Evolutionary conservation across 2,888 invertebrate genomes (phyloP).

Genomic region (Dasypolia templi): DNA sequence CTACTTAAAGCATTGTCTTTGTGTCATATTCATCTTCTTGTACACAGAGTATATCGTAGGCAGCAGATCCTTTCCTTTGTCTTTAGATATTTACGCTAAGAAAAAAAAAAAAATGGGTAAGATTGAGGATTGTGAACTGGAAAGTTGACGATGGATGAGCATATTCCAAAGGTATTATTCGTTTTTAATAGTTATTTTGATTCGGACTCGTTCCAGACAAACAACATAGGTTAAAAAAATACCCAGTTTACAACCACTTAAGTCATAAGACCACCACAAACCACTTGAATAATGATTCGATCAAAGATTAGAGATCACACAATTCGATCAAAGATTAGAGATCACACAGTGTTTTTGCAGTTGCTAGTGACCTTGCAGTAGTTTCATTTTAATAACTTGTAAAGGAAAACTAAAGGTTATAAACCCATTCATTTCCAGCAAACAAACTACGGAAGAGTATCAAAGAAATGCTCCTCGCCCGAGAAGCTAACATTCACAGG

Average conservation of each 20-base stretch:
- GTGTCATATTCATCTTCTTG: constrained; percentile 58
- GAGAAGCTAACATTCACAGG: constrained; percentile 79
- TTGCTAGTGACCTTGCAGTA: not conserved
- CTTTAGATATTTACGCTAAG: constrained; percentile 25
- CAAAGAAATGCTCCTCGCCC: constrained; percentile 70
- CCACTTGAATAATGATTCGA: too few species aligned
- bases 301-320: too few species aligned
- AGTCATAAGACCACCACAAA: too few species aligned
- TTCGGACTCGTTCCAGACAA: too few species aligned
- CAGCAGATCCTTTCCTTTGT: constrained; percentile 15
- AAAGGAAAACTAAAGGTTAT: not conserved
- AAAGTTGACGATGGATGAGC: constrained; percentile 78
- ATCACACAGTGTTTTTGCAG: not conserved
- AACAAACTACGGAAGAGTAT: constrained; percentile 67
- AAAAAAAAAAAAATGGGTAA: constrained; percentile 58
- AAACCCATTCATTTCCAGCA: constrained; percentile 53
- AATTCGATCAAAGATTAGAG: too few species aligned
- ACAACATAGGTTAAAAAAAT: too few species aligned
- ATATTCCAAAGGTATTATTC: constrained; percentile 64
- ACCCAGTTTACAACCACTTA: too few species aligned
- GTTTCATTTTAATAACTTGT: not conserved
- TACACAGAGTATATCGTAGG: not conserved
- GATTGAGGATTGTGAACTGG: constrained; percentile 37
- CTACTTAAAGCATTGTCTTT: constrained; percentile 70
- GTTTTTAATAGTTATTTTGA: constrained; percentile 2